phyloP scores from a whole-genome alignment of 2,888 invertebrate genomes.

The Patella caerulea region DNA sequence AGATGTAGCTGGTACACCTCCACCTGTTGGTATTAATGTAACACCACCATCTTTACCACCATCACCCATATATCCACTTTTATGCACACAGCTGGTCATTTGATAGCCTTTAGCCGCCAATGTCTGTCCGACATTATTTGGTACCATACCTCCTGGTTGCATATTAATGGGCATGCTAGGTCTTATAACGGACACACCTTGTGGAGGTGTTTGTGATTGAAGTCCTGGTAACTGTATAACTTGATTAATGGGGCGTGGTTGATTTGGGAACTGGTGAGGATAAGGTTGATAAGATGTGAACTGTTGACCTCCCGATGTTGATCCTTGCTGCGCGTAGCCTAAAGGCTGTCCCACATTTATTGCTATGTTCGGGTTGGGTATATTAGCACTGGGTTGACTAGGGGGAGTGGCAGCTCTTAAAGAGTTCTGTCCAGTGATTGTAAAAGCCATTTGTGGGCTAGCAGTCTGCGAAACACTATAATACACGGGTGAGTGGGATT shows the following conservation, averaged over 20 bases:
- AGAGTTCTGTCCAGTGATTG: constrained; percentile 32
- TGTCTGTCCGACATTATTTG: constrained; percentile 22
- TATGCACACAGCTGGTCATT: constrained; percentile 23
- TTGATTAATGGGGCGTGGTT: constrained; percentile 42
- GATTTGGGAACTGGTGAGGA: constrained; percentile 32
- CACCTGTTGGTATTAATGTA: constrained; percentile 10
- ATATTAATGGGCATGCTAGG: constrained; percentile 63
- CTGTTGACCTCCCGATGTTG: constrained; percentile 30
- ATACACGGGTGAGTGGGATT: constrained; percentile 35
- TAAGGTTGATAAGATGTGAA: constrained; percentile 46
- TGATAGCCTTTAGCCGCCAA: constrained; percentile 30
- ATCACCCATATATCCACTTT: constrained; percentile 16
- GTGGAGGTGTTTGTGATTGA: constrained; percentile 41
- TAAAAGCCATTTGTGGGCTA: constrained; percentile 33
- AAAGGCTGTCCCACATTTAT: constrained; percentile 37
- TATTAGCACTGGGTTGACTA: constrained; percentile 37
- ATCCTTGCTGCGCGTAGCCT: constrained; percentile 21
- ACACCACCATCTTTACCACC: constrained; percentile 17
- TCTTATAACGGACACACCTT: constrained; percentile 51
- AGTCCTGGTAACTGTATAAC: constrained; percentile 48
- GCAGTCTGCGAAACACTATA: constrained; percentile 36
- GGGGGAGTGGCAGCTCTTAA: constrained; percentile 48
- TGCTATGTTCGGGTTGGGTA: constrained; percentile 37
- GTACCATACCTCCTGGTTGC: constrained; percentile 38
- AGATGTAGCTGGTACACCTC: background rate